These are phyloP conservation scores for Diplolepis rosae DNA, from an alignment of 2,888 invertebrate species.

Conservation along the genomic window DNA sequence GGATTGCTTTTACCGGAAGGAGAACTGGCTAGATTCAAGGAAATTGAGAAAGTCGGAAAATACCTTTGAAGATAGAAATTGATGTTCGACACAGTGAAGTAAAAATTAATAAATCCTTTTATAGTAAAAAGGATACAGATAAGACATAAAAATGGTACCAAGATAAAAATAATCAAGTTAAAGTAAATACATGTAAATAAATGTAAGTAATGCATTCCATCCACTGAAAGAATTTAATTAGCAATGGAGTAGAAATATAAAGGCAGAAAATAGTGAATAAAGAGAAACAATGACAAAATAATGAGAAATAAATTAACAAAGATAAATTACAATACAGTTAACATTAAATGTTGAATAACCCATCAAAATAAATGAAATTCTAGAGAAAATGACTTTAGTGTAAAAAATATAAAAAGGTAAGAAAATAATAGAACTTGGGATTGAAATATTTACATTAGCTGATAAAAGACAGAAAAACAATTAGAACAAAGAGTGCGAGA, in stretches of 20 bases:
- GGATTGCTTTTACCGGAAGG: background rate
- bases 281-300: slow-evolving; percentile 9
- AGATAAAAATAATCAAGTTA: background rate
- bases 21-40: background rate
- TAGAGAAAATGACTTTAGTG: too few relatives aligned
- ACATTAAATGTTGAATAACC: too few relatives aligned
- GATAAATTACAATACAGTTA: background rate
- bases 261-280: slow-evolving; percentile 16
- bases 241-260: slow-evolving; percentile 14
- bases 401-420: background rate
- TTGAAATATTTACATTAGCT: background rate
- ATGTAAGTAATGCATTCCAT: too few relatives aligned
- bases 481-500: slow-evolving; percentile 21
- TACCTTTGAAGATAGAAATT: slow-evolving; percentile 1
- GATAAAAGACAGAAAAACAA: slow-evolving; percentile 16
- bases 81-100: background rate
- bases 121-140: background rate
- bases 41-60: slow-evolving; percentile 1
- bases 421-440: background rate
- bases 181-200: too few relatives aligned
- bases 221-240: background rate
- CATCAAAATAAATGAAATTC: too few relatives aligned
- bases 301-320: background rate
- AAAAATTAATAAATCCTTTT: background rate
- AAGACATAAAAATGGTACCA: background rate